Percentiles rank a stretch among this genome's conserved stretches.
phyloP scores from a whole-genome alignment of 2,888 invertebrate species.

The Syrphus vitripennis region DNA sequence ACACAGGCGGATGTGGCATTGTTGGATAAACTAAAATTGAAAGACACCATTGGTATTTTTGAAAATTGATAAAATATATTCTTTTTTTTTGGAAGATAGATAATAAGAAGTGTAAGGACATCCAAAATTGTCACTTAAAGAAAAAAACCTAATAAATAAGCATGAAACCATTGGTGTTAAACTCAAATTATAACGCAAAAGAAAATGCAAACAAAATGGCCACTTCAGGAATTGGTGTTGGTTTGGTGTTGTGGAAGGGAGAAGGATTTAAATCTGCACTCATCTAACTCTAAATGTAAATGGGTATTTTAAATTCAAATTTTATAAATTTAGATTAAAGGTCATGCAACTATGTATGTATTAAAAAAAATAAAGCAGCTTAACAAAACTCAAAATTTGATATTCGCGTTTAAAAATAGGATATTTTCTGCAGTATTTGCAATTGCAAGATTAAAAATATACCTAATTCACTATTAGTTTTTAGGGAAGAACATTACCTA shows the following conservation, averaged over 20 bases:
- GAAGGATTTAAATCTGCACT: slow-evolving; percentile 47
- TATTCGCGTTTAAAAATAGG: too few relatives aligned
- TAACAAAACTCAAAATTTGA: not conserved
- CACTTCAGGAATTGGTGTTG: slow-evolving; percentile 52
- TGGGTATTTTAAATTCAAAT: not conserved
- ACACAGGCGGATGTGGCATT: slow-evolving; percentile 80
- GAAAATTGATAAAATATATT: not conserved
- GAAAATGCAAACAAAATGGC: slow-evolving; percentile 41
- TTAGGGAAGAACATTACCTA: too few relatives aligned
- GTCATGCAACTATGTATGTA: slow-evolving; percentile 1
- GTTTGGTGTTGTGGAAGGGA: slow-evolving; percentile 10
- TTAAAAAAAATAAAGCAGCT: not conserved
- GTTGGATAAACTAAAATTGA: slow-evolving; percentile 79
- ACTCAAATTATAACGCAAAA: not conserved
- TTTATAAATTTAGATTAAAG: not conserved
- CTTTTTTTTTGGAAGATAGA: slow-evolving; percentile 17
- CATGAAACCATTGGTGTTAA: slow-evolving; percentile 17
- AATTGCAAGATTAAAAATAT: too few relatives aligned
- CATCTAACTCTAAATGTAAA: not conserved
- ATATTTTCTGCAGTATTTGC: not conserved
- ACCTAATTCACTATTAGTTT: too few relatives aligned
- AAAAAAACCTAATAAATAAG: not conserved
- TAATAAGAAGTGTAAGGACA: not conserved
- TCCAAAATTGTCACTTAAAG: not conserved
- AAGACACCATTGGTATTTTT: slow-evolving; percentile 49